Evolutionary conservation across 2,888 invertebrate genomes (phyloP), one percentile per base, ranked within the genome.

Genomic region (Cephus sareptanus): DNA sequence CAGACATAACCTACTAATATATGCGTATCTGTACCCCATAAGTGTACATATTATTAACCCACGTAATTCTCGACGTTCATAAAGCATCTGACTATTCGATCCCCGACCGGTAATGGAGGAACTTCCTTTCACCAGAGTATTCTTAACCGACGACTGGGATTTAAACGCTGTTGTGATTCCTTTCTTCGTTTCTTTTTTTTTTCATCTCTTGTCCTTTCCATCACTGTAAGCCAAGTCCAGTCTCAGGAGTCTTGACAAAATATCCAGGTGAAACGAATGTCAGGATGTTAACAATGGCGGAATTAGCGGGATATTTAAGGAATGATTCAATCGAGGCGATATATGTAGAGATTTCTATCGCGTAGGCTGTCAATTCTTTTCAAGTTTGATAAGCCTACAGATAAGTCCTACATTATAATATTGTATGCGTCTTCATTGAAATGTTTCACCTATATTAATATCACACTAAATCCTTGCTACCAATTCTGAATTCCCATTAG

Each of bases 91-190:
- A 56, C 23, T 56, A 56, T 68, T 73, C 69, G 75, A 40, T 77
- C 73, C 56, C 56, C 76, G 80, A 82, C 79, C 76, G 79, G 71
- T 76, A 79, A 40, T 74, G 80, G 80, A 81, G 74, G 78, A 79
- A 82, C 79, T 83, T 84, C 85, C 85, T 85, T 85, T 85, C 85
- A 85, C 85, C 85, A 56, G 56, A 56, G 56, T 56, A 56, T 56
- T 56, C 56, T 23, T 9, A 56, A 56, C 56, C 56, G 56, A 56
- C 56, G 23, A 56, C 9, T 9, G 23, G 23, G 56, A 56, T 56
- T 56, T 23, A 56, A 56, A 56, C 56, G 56, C 56, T 56, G 56
- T 56, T 56, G 23, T 56, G 56, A 56, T 56, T 56, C 23, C 56
- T 56, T 56, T 56, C 56, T 56, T 56, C 23, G 23, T 56, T 56